Evolutionary conservation across 2,888 invertebrate species (phyloP).

Genomic region (Carpatolechia fugitivella): DNA sequence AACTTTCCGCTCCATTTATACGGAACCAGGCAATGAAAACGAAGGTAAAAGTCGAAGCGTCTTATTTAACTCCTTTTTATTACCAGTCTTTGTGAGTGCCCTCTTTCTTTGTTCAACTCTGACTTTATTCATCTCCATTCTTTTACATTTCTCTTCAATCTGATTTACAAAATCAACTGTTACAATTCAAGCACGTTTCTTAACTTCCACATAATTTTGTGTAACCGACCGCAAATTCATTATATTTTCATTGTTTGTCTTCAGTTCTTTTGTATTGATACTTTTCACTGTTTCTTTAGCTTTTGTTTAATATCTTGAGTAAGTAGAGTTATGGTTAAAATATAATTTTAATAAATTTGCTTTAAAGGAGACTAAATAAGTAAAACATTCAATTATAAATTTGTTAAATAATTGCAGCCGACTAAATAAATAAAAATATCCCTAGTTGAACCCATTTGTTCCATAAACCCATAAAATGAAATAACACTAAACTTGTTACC

Average conservation of each 20-base stretch:
- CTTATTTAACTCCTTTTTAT: slow-evolving; percentile 46
- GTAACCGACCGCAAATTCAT: slow-evolving; percentile 4
- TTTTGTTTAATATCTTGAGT: background rate
- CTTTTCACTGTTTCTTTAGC: background rate
- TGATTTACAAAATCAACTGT: slow-evolving; percentile 27
- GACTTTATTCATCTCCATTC: slow-evolving; percentile 27
- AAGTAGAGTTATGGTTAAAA: background rate
- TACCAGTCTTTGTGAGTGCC: slow-evolving; percentile 56
- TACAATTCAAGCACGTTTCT: slow-evolving; percentile 52
- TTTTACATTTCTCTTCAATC: slow-evolving; percentile 30
- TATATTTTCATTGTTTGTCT: slow-evolving; percentile 2
- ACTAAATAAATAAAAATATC: background rate
- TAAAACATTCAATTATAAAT: background rate
- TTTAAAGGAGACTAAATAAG: background rate
- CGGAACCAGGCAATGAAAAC: slow-evolving; percentile 75
- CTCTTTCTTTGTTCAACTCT: slow-evolving; percentile 33
- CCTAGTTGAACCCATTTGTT: background rate
- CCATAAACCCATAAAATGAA: background rate
- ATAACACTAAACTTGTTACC: background rate
- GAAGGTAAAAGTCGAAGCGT: slow-evolving; percentile 66
- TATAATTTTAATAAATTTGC: background rate
- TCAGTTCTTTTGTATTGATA: background rate
- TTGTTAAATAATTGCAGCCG: background rate
- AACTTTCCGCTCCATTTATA: slow-evolving; percentile 71
- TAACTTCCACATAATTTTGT: slow-evolving; percentile 19